Conservation (phyloP, 2,888 invertebrate species). For the Agonopterix heracliana region DNA sequence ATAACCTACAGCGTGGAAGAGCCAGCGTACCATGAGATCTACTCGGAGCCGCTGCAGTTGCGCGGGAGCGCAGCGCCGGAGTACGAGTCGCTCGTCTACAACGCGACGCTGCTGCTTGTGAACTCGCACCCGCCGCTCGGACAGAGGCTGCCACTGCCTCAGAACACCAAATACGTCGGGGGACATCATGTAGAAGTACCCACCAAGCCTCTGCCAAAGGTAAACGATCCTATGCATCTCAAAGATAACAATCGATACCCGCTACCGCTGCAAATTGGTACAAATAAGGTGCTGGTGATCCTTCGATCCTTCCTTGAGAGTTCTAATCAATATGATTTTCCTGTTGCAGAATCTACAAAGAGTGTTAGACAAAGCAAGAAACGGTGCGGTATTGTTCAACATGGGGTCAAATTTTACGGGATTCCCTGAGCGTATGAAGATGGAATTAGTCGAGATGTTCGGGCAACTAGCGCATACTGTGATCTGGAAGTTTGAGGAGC, state of each 20-base stretch:
- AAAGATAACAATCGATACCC: no score
- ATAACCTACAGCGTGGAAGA: slow-evolving; percentile 32
- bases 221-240: slow-evolving; percentile 10
- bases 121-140: slow-evolving; percentile 42
- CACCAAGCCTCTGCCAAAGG: slow-evolving; percentile 28
- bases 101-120: slow-evolving; percentile 38
- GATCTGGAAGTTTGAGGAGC: slow-evolving; percentile 47
- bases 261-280: no score
- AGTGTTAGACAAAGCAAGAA: slow-evolving; percentile 43
- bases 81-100: slow-evolving; percentile 33
- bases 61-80: slow-evolving; percentile 29
- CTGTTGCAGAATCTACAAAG: slow-evolving; percentile 43
- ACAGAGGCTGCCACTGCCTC: slow-evolving; percentile 34
- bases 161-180: slow-evolving; percentile 38
- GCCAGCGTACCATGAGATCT: slow-evolving; percentile 34
- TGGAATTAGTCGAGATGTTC: slow-evolving; percentile 45
- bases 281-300: no score
- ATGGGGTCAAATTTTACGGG: slow-evolving; percentile 48
- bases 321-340: background rate
- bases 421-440: slow-evolving; percentile 35
- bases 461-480: slow-evolving; percentile 53
- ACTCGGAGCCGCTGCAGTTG: slow-evolving; percentile 12
- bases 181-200: slow-evolving; percentile 39
- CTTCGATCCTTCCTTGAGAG: no score
- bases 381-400: slow-evolving; percentile 62